Evolutionary conservation across 2,797 vertebrate species (phyloP), one percentile per base, ranked within the genome.

Genomic region (Erpetoichthys calabaricus): DNA sequence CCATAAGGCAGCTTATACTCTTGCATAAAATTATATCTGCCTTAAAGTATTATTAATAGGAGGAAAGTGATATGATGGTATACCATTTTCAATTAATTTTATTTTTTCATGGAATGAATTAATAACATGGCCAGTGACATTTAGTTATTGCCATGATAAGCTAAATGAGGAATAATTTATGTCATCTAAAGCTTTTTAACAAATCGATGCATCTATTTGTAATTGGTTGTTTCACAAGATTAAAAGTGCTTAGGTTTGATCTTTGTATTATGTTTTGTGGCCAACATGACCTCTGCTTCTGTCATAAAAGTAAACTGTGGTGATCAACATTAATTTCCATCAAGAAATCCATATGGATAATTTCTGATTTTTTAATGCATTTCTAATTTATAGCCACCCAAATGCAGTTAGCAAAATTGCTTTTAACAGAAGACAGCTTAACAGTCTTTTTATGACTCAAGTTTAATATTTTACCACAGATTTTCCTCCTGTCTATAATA

Each of bases 221-320:
- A 97, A 98, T 97, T 93, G 89, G 91, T 96, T 98, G 93, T 98
- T 94, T 93, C 92, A 97, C 88, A 92, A 97, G 91, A 97, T 96
- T 93, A 93, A 97, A 97, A 92, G 91, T 89, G 88, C 87, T 91
- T 83, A 86, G 89, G 82, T 84, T 84, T 93, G 94, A 94, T 91
- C 91, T 86, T 83, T 81, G 77, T 80, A 88, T 84, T 75, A 74
- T 77, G 90, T 94, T 92, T 90, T 88, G 90, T 87, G 86, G 89
- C 88, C 86, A 86, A 83, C 83, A 66, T 91, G 92, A 92, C 92
- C 90, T 61, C 70, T 60, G 78, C 81, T 84, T 88, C 80, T 60
- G 70, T 81, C 88, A 67, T 91, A 81, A 88, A 80, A 68, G 61
- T 67, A 73, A 83, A 75, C 78, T 80, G 75, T 84, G 78, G 86